Conservation (phyloP, 2,888 invertebrate species). For the Perizoma flavofasciatum region DNA sequence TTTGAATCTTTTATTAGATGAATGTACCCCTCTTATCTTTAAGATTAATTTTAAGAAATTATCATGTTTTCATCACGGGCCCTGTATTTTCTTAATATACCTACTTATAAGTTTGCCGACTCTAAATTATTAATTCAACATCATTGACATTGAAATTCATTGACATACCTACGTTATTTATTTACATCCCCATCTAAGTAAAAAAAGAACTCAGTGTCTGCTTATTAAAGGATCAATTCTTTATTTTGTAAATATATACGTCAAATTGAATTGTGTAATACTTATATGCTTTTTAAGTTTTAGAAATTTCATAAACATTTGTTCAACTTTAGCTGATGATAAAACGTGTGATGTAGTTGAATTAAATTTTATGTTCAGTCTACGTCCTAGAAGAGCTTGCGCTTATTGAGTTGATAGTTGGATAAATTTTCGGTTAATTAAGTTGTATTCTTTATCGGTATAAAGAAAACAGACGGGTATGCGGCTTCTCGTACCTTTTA, state of each 20-base stretch:
- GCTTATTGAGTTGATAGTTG: constrained; percentile 25
- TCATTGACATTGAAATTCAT: too few relatives aligned
- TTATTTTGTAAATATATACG: constrained; percentile 13
- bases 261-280: too few relatives aligned
- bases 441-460: too few relatives aligned
- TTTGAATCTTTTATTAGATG: constrained; percentile 50
- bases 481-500: too few relatives aligned
- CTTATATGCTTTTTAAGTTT: too few relatives aligned
- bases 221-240: neutral
- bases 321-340: constrained; percentile 5
- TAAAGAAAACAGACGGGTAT: too few relatives aligned
- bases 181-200: neutral
- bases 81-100: constrained; percentile 14
- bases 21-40: constrained; percentile 26
- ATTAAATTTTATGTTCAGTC: constrained; percentile 1
- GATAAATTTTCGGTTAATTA: neutral
- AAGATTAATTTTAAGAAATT: constrained; percentile 35
- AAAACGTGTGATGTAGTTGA: neutral
- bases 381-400: constrained; percentile 6
- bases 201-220: constrained; percentile 6
- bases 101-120: neutral
- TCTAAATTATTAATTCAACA: constrained; percentile 1
- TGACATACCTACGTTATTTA: neutral
- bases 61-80: constrained; percentile 35
- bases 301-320: neutral